Evolutionary conservation across 1,140 invertebrate species (phyloP).

Genomic region (Calliphora vicina): DNA sequence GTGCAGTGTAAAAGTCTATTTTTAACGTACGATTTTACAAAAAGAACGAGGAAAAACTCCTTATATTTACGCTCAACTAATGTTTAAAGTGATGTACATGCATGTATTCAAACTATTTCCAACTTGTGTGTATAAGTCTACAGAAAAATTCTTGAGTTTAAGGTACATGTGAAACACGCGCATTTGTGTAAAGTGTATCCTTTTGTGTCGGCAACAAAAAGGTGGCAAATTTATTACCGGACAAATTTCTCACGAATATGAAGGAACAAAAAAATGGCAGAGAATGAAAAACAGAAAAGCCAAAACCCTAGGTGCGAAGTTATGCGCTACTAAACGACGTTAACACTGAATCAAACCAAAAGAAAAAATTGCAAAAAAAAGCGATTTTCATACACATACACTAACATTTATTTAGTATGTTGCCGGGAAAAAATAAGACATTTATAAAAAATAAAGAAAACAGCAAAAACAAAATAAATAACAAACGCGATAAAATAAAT

Average conservation of each 20-base stretch:
- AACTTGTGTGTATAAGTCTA: neutral
- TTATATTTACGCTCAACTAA: no score
- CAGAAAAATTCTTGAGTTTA: neutral
- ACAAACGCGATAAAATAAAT: conserved; percentile 22
- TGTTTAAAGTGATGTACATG: neutral
- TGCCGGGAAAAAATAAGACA: neutral
- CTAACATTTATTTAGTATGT: neutral
- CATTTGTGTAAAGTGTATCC: conserved; percentile 31
- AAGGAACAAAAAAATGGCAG: neutral
- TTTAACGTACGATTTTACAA: no score
- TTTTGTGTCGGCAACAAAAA: conserved; percentile 26
- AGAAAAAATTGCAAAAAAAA: neutral
- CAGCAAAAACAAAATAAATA: neutral
- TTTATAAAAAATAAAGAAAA: neutral
- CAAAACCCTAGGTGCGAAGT: conserved; percentile 17
- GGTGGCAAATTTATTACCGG: conserved; percentile 30
- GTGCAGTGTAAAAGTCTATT: no score
- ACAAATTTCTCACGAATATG: conserved; percentile 14
- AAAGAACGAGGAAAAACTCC: no score
- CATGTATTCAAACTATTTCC: neutral
- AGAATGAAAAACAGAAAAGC: neutral
- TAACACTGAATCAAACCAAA: neutral
- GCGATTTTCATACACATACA: neutral
- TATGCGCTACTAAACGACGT: conserved; percentile 18
- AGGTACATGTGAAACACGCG: conserved; percentile 13